These are phyloP conservation scores for Bolinopsis microptera DNA, from an alignment of 37 sponge, comb jelly and placozoan species.

Conservation along the genomic window DNA sequence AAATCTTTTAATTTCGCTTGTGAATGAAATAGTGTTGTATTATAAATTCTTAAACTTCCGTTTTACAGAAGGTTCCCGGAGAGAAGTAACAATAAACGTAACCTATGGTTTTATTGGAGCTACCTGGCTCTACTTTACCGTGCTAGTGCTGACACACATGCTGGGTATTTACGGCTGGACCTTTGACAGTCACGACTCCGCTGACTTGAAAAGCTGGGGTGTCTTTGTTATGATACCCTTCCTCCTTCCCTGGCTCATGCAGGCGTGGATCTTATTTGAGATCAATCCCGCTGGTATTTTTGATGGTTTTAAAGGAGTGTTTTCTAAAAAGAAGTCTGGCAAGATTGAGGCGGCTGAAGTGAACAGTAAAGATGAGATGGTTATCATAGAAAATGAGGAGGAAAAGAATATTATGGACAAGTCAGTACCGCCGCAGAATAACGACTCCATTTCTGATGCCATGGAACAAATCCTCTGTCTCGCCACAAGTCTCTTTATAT, in stretches of 20 bases:
- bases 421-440: not conserved
- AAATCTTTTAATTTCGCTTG: too few species aligned
- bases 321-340: not conserved
- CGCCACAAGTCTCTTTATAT: not conserved
- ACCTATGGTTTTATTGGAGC: not conserved
- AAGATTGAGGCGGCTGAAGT: not conserved
- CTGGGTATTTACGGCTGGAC: not conserved
- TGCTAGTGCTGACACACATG: not conserved
- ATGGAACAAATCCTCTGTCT: not conserved
- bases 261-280: not conserved
- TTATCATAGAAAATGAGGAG: not conserved
- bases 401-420: not conserved
- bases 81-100: not conserved
- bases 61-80: not conserved
- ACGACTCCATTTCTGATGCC: not conserved
- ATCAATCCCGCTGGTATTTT: not conserved
- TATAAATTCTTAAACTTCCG: not conserved
- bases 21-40: too few species aligned
- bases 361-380: not conserved
- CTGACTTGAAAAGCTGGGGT: not conserved
- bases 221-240: not conserved
- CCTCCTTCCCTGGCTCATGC: not conserved
- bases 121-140: not conserved
- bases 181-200: not conserved
- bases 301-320: not conserved